Evolutionary conservation across 2,888 invertebrate genomes (phyloP).

Genomic region (Linyphia triangularis): DNA sequence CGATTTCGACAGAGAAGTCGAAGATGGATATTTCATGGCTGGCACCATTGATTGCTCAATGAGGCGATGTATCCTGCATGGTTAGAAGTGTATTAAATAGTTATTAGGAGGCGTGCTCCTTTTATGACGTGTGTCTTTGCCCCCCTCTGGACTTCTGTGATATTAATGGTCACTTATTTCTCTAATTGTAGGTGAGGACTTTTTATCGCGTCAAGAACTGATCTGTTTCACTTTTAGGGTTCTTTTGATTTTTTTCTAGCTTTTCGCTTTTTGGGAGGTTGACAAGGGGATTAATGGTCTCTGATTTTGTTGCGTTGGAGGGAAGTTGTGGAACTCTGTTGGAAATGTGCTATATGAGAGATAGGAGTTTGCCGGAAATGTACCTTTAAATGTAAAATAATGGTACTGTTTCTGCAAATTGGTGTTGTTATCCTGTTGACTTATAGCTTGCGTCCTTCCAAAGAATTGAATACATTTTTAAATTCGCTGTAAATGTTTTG

Average conservation of each 20-base stretch:
- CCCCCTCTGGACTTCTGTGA: slow-evolving; percentile 14
- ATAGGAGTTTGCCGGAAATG: neutral
- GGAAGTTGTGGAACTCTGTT: neutral
- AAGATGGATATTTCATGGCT: slow-evolving; percentile 61
- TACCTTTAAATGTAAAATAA: neutral
- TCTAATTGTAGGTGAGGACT: slow-evolving; percentile 55
- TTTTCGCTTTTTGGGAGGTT: neutral
- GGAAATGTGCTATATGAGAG: neutral
- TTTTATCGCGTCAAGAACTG: slow-evolving; percentile 42
- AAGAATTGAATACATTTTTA: too few species aligned
- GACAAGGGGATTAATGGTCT: neutral
- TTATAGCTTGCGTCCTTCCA: too few species aligned
- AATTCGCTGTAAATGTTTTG: too few species aligned
- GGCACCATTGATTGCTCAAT: slow-evolving; percentile 64
- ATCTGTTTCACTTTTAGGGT: slow-evolving; percentile 34
- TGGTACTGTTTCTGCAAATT: too few species aligned
- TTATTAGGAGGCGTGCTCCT: slow-evolving; percentile 59
- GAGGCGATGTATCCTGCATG: slow-evolving; percentile 53
- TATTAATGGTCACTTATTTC: slow-evolving; percentile 66
- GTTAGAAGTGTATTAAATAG: slow-evolving; percentile 71
- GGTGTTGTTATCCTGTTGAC: too few species aligned
- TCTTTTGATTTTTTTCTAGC: neutral
- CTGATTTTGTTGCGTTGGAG: neutral
- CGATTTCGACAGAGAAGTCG: slow-evolving; percentile 54
- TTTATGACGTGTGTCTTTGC: slow-evolving; percentile 24